A percentile compares a stretch with the other conserved stretches of the same genome.
Evolutionary conservation across 2,113 vertebrate species (phyloP).

Genomic region (Oreotragus oreotragus): DNA sequence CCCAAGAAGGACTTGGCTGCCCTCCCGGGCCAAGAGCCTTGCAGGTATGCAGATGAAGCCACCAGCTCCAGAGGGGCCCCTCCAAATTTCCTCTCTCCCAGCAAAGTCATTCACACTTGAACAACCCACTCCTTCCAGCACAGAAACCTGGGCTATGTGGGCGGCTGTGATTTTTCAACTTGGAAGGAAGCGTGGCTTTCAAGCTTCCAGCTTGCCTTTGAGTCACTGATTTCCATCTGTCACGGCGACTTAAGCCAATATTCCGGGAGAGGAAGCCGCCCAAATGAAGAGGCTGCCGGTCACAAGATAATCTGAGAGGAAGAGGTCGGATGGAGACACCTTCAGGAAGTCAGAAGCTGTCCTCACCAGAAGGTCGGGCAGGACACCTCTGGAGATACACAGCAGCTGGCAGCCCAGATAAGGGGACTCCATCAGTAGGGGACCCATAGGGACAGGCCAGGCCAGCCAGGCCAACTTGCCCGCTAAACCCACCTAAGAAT

Average conservation of each 20-base stretch:
- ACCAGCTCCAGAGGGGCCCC: neutral
- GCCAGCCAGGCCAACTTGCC: neutral
- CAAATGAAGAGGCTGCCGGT: neutral
- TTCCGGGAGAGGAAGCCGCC: neutral
- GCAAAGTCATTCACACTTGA: constrained; percentile 1
- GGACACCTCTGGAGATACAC: neutral
- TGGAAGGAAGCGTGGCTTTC: constrained; percentile 35
- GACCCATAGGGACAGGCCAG: rapidly evolving
- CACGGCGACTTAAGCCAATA: neutral
- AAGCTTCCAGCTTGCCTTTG: neutral
- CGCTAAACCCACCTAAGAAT: neutral
- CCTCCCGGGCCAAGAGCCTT: neutral
- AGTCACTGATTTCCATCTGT: constrained; percentile 57
- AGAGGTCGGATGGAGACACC: rapidly evolving
- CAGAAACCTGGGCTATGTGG: neutral
- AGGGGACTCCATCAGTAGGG: too few relatives aligned
- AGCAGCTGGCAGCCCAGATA: neutral
- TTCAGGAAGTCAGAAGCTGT: neutral
- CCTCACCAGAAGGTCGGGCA: rapidly evolving
- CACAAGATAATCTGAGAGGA: neutral
- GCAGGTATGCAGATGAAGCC: rapidly evolving
- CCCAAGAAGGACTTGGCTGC: neutral
- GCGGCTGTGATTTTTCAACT: neutral
- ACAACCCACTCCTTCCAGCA: neutral
- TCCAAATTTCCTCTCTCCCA: neutral